Evolutionary conservation across 2,113 vertebrate species (phyloP).

Genomic region (Eurystomus gularis): DNA sequence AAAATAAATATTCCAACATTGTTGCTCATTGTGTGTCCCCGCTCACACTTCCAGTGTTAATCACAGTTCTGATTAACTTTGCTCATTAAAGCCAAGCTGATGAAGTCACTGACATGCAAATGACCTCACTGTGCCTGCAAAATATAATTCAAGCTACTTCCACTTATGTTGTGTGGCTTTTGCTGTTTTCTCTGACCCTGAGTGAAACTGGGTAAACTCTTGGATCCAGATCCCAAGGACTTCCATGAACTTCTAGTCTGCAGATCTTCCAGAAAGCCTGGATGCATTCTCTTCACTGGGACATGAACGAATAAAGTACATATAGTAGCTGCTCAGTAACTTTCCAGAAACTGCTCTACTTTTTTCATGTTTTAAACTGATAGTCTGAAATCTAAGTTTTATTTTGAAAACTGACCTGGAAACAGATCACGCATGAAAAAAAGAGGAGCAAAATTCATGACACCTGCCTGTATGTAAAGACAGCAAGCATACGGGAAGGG

Average conservation of each 20-base stretch:
- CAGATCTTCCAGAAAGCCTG: not conserved
- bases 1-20: not conserved
- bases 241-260: not conserved
- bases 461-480: not conserved
- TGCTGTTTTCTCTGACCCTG: not conserved
- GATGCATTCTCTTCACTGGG: not conserved
- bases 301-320: not conserved
- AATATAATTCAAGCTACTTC: not conserved
- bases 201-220: not conserved
- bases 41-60: not conserved
- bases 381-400: not conserved
- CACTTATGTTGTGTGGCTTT: not conserved
- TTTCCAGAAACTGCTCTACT: not conserved
- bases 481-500: not conserved
- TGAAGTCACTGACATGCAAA: not conserved
- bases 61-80: not conserved
- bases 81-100: not conserved
- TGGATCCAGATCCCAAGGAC: not conserved
- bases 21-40: fast-evolving
- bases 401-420: not conserved
- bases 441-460: not conserved
- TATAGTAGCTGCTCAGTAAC: not conserved
- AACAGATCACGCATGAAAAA: not conserved
- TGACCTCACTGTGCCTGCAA: not conserved
- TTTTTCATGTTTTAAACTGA: not conserved